Evolutionary conservation across 2,113 vertebrate species (phyloP), one percentile per base, ranked within the genome.

Genomic region (Sylvilagus bachmani): DNA sequence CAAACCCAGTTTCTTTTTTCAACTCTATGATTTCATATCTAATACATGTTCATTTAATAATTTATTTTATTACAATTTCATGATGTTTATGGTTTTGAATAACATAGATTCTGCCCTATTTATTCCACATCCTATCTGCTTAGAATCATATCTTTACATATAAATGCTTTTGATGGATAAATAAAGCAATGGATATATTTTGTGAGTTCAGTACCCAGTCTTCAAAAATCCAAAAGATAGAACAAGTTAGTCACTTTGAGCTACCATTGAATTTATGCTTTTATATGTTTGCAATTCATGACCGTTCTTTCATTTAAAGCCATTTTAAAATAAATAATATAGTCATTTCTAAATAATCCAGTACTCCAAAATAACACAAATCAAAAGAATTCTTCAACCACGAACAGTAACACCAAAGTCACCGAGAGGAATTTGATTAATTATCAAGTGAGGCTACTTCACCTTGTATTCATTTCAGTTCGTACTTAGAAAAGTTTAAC

Each of bases 71-170:
- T 11, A 67, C 22, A 62, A 3, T 53, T 49, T 92, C 22, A 53
- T 21, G 44, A 53, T 71, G 69, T 6, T 89, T 89, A 31, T 80
- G 80, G 87, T 75, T 88, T 95, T 82, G 3, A 70, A 92, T 88
- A 94, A 53, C 19, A 90, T 13, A 58, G 19, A 36, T 44, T 17
- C 17, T 74, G 2, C 51, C 27, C 33, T 36, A 66, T 79, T 93
- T 4, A 81, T 90, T 93, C 10, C 49, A 55, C 3, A 44, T 51
- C n/a, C 6, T 78, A 3, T 1, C 71, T 90, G 73, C 58, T 13
- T 70, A 36, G 17, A 81, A 87, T 73, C n/a, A 49, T 2, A 0
- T 27, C 44, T 75, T 9, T 36, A 31, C 49, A 55, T n/a, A 25
- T 33, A 55, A 89, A 2, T 71, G 77, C 3, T 90, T 44, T 80